Percentiles rank a stretch among this genome's conserved stretches.
These are phyloP conservation scores for Rambutsinella grinnellia DNA, from an alignment of 2,888 invertebrate species.

Conservation along the genomic window DNA sequence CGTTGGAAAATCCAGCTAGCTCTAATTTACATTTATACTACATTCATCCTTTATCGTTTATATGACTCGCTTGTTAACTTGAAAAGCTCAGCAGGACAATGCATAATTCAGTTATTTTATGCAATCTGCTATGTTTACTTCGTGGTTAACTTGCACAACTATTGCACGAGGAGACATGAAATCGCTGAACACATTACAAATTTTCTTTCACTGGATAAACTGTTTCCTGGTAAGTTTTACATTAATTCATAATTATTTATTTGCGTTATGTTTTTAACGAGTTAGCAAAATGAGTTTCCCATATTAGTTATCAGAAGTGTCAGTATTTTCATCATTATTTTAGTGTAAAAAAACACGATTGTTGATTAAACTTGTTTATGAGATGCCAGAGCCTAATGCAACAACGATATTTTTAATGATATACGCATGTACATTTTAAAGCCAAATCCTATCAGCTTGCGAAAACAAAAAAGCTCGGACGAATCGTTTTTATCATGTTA, in stretches of 20 bases:
- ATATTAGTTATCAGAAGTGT: not conserved
- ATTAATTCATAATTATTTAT: not conserved
- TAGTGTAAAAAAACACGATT: no score
- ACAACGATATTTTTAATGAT: no score
- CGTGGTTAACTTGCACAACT: not conserved
- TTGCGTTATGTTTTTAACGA: not conserved
- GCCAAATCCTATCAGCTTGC: not conserved
- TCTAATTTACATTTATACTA: not conserved
- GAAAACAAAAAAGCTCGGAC: not conserved
- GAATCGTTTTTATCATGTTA: not conserved
- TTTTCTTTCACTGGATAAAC: not conserved
- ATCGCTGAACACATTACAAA: not conserved
- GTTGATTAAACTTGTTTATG: no score
- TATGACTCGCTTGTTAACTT: not conserved
- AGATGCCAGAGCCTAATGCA: no score
- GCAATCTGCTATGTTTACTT: not conserved
- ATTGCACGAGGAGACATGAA: not conserved
- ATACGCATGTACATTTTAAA: no score
- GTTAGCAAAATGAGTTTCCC: not conserved
- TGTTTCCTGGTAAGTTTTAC: not conserved
- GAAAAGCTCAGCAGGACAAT: not conserved
- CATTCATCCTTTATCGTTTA: conserved; percentile 5
- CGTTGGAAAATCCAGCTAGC: conserved; percentile 4
- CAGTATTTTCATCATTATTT: no score
- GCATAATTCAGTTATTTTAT: conserved; percentile 1